Conservation (phyloP, 2,113 vertebrate genomes). For the Butastur rufipennis region DNA sequence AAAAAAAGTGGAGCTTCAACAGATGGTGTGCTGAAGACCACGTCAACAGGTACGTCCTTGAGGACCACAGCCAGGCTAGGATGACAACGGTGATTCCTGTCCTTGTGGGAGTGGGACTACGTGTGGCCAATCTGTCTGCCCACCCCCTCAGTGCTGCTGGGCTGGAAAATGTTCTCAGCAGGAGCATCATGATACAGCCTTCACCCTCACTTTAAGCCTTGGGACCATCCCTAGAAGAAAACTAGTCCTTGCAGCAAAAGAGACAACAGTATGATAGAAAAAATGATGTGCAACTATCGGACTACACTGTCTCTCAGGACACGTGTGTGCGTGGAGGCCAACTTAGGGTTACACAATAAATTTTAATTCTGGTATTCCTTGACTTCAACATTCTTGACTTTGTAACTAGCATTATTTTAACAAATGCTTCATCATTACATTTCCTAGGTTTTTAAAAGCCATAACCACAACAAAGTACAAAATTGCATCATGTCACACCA, state of each 20-base stretch:
- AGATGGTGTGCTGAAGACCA: neutral
- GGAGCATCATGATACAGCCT: neutral
- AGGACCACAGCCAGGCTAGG: neutral
- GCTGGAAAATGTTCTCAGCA: neutral
- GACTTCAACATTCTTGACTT: neutral
- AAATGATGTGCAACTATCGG: accelerated
- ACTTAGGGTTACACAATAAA: neutral
- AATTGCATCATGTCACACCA: neutral
- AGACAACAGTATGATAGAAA: neutral
- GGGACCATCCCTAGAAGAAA: neutral
- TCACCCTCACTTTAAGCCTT: neutral
- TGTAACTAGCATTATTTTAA: neutral
- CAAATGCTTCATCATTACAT: neutral
- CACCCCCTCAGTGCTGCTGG: neutral
- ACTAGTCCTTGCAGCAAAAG: neutral
- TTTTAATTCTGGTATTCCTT: neutral
- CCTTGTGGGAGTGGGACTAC: neutral
- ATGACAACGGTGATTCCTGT: neutral
- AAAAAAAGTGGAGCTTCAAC: neutral
- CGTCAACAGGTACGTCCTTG: neutral
- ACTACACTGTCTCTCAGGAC: neutral
- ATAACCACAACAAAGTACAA: neutral
- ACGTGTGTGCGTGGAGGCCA: neutral
- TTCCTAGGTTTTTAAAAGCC: neutral
- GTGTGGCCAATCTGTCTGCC: neutral